phyloP scores from a whole-genome alignment of 2,888 invertebrate species.

The Melieria crassipennis region DNA sequence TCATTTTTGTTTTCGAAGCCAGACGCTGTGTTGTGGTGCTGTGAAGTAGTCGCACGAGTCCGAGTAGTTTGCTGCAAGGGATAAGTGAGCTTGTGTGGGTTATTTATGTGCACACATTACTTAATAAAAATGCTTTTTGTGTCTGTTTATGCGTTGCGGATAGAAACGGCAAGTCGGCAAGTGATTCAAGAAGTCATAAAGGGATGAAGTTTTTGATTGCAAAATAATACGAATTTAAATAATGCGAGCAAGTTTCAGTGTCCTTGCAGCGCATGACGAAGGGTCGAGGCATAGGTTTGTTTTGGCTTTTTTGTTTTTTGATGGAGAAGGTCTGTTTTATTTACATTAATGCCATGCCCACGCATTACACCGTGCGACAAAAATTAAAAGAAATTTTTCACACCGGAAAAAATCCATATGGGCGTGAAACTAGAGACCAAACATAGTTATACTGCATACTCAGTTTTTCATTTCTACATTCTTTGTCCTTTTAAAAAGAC shows the following conservation, averaged over 20 bases:
- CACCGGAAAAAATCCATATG: too few species aligned
- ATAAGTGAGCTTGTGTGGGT: slow-evolving; percentile 25
- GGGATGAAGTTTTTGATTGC: slow-evolving; percentile 25
- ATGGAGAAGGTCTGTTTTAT: neutral
- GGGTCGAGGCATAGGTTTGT: neutral
- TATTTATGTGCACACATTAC: slow-evolving; percentile 37
- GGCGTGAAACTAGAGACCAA: too few species aligned
- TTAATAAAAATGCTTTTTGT: slow-evolving; percentile 34
- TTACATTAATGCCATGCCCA: too few species aligned
- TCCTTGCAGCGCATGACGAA: neutral
- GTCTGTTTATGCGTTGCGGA: neutral
- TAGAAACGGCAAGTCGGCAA: slow-evolving; percentile 13
- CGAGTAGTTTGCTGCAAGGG: too few species aligned
- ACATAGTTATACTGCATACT: too few species aligned
- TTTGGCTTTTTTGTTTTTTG: neutral
- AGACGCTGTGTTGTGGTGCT: too few species aligned
- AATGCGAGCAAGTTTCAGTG: neutral
- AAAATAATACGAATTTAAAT: slow-evolving; percentile 31
- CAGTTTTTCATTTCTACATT: too few species aligned
- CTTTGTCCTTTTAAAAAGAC: too few species aligned
- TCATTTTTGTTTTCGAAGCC: too few species aligned
- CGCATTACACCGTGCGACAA: too few species aligned
- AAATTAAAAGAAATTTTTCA: too few species aligned
- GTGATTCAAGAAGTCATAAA: slow-evolving; percentile 25
- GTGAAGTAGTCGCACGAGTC: too few species aligned